phyloP scores from a whole-genome alignment of 2,797 vertebrate species.

The Aulostomus chinensis region DNA sequence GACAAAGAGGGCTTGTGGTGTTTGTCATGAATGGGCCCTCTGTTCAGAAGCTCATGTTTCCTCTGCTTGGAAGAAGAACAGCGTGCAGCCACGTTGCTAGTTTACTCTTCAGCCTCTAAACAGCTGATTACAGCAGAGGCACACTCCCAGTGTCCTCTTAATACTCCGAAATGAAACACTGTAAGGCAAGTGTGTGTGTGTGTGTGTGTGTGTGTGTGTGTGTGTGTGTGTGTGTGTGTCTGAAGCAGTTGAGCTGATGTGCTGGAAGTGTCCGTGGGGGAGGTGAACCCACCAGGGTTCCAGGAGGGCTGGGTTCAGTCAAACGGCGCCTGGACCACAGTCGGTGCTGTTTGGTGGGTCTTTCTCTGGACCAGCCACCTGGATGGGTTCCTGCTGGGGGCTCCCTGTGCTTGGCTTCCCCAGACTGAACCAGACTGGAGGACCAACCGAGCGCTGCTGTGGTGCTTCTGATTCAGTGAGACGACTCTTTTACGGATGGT shows the following conservation, averaged over 20 bases:
- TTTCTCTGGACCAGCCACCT: too few relatives aligned
- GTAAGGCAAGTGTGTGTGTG: not conserved
- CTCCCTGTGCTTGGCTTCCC: too few relatives aligned
- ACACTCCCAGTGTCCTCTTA: constrained; percentile 19
- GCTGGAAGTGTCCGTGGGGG: constrained; percentile 25
- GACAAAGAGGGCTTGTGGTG: too few relatives aligned
- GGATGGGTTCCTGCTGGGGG: too few relatives aligned
- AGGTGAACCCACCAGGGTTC: constrained; percentile 17
- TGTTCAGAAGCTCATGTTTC: too few relatives aligned
- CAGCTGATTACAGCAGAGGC: constrained; percentile 31
- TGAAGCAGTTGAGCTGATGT: constrained; percentile 43
- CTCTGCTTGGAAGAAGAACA: too few relatives aligned
- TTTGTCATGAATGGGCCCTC: too few relatives aligned
- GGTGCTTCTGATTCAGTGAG: not conserved
- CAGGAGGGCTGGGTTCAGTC: constrained; percentile 31
- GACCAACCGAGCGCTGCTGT: not conserved
- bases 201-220: not conserved
- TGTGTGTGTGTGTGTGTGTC: not conserved
- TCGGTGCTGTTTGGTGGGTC: too few relatives aligned
- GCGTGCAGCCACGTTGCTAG: constrained; percentile 5
- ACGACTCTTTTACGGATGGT: too few relatives aligned
- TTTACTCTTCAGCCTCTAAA: constrained; percentile 18
- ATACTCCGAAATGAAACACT: constrained; percentile 45
- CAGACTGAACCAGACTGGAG: not conserved
- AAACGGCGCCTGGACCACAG: too few relatives aligned